Percentiles rank a stretch among this genome's conserved stretches.
These are phyloP conservation scores for Monarcha castaneiventris DNA, from an alignment of 2,113 vertebrate species.

Conservation along the genomic window DNA sequence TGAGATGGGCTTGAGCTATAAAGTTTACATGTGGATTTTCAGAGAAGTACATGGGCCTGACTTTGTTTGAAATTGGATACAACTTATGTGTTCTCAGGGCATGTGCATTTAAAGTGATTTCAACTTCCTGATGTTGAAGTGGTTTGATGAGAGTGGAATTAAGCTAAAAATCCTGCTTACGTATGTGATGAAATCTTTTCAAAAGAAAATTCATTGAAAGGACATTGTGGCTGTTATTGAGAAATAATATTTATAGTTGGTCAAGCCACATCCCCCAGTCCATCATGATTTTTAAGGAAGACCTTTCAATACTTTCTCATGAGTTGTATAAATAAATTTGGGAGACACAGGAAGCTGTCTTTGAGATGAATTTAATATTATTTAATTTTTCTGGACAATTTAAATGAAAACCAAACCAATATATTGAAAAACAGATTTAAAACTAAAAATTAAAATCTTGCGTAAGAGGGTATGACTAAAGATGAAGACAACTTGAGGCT, in stretches of 20 bases:
- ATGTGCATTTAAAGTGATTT: neutral
- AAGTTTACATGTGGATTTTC: neutral
- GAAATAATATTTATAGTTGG: neutral
- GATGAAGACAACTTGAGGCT: neutral
- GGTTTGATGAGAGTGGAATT: neutral
- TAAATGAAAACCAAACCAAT: neutral
- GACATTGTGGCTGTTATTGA: neutral
- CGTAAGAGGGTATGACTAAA: neutral
- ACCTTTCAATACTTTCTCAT: neutral
- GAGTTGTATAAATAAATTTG: neutral
- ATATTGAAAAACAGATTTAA: neutral
- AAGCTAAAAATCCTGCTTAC: neutral
- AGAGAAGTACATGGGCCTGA: neutral
- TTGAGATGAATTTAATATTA: neutral
- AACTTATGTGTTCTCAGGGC: neutral
- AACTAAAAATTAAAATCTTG: neutral
- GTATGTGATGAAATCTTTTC: neutral
- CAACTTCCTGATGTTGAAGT: neutral
- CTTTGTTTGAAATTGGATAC: neutral
- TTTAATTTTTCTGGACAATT: neutral
- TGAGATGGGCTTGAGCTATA: neutral
- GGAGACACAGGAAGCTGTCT: accelerated
- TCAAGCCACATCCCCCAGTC: neutral
- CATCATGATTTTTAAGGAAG: neutral
- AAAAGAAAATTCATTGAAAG: neutral